A percentile compares a stretch with the other conserved stretches of the same genome.
Conservation (phyloP, 2,113 vertebrate genomes). For the Gyps fulvus region DNA sequence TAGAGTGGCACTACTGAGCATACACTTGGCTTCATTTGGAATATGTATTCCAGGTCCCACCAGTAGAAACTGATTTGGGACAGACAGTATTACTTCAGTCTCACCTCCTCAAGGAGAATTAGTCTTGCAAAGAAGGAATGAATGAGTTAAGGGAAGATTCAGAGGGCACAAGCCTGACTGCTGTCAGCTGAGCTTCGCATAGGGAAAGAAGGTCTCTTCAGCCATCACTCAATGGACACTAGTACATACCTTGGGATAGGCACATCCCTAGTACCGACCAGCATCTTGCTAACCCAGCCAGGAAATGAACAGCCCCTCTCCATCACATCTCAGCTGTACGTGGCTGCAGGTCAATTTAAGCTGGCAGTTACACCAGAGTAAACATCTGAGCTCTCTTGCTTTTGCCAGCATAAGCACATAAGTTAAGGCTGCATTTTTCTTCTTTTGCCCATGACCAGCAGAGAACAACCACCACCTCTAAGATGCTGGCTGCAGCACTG, state of each 20-base stretch:
- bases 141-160: neutral
- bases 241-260: neutral
- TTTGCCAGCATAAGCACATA: neutral
- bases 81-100: neutral
- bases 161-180: neutral
- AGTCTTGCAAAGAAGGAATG: neutral
- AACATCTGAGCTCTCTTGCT: neutral
- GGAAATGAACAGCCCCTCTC: neutral
- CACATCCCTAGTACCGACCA: neutral
- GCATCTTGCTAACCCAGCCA: neutral
- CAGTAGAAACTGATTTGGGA: neutral
- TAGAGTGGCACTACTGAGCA: neutral
- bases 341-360: neutral
- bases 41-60: neutral
- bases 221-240: neutral
- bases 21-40: neutral
- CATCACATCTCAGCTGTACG: neutral
- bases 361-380: neutral
- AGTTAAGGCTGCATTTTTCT: neutral
- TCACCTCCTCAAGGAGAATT: neutral
- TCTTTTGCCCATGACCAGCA: neutral
- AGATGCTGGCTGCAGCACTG: neutral
- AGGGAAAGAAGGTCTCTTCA: neutral
- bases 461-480: neutral
- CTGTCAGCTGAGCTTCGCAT: neutral